phyloP scores from a whole-genome alignment of 1,140 invertebrate species.

The Pseudomyrmex flavicornis region DNA sequence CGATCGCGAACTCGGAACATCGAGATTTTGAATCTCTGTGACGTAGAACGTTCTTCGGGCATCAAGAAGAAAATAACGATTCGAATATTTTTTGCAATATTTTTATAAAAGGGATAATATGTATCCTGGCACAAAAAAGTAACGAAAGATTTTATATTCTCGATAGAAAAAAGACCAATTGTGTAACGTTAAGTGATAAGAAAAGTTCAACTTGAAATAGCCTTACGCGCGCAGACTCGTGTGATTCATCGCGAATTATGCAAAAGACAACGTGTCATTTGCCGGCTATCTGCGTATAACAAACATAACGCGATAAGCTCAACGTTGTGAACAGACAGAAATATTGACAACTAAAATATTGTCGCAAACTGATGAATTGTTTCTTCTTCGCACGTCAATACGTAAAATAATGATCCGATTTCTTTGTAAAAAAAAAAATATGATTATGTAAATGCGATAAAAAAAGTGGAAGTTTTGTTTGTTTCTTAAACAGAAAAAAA shows the following conservation, averaged over 20 bases:
- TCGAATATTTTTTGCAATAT: neutral
- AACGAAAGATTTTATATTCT: too few species aligned
- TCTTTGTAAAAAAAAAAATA: neutral
- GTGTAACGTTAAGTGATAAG: neutral
- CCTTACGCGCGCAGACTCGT: neutral
- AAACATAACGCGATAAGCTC: constrained; percentile 3
- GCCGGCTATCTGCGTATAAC: constrained; percentile 30
- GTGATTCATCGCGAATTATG: constrained; percentile 64
- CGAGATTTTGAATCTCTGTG: constrained; percentile 6
- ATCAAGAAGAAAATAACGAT: too few species aligned
- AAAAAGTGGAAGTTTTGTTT: too few species aligned
- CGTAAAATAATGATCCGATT: constrained; percentile 35
- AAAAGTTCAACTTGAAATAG: constrained; percentile 28
- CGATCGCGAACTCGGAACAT: constrained; percentile 1
- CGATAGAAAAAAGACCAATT: neutral
- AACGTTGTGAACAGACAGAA: neutral
- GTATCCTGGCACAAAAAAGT: too few species aligned
- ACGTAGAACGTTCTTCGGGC: neutral
- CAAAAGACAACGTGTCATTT: constrained; percentile 46
- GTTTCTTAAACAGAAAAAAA: too few species aligned
- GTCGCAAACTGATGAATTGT: constrained; percentile 18
- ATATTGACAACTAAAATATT: neutral
- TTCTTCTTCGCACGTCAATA: neutral
- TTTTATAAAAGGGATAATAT: too few species aligned
- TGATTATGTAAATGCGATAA: too few species aligned